phyloP scores from a whole-genome alignment of 2,797 vertebrate genomes.

The Sebastolobus altivelis region DNA sequence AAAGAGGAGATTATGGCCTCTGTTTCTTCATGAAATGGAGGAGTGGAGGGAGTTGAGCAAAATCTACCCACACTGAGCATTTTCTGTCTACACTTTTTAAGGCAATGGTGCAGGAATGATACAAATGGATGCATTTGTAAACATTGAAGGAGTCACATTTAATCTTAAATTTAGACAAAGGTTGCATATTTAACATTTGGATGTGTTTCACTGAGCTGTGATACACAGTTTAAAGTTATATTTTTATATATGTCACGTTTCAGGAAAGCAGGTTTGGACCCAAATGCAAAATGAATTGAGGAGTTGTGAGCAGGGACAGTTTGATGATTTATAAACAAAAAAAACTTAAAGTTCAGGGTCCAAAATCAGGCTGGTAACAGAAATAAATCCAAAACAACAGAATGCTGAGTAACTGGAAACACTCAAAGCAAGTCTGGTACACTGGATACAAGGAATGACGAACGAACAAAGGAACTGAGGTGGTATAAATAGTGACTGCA shows the following conservation, averaged over 20 bases:
- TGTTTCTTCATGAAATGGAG: conserved; percentile 17
- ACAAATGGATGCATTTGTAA: background rate
- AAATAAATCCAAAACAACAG: no score
- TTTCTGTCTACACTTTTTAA: background rate
- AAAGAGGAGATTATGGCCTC: background rate
- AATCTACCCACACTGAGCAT: background rate
- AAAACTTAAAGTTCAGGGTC: no score
- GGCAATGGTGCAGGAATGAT: background rate
- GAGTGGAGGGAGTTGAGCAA: background rate
- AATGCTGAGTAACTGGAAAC: no score
- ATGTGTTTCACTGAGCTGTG: background rate
- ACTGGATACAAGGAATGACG: no score
- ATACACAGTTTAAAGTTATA: background rate
- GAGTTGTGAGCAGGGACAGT: no score
- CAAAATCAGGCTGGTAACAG: no score
- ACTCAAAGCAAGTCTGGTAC: no score
- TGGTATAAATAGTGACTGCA: no score
- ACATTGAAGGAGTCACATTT: background rate
- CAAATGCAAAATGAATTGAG: no score
- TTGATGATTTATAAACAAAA: no score
- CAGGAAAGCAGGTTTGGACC: no score
- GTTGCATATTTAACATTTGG: background rate
- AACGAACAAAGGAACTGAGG: no score
- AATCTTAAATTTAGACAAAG: background rate
- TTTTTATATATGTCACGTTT: background rate